Base-by-base conservation (phyloP, 2,888 invertebrate species). In the Crossocerus cetratus region DNA sequence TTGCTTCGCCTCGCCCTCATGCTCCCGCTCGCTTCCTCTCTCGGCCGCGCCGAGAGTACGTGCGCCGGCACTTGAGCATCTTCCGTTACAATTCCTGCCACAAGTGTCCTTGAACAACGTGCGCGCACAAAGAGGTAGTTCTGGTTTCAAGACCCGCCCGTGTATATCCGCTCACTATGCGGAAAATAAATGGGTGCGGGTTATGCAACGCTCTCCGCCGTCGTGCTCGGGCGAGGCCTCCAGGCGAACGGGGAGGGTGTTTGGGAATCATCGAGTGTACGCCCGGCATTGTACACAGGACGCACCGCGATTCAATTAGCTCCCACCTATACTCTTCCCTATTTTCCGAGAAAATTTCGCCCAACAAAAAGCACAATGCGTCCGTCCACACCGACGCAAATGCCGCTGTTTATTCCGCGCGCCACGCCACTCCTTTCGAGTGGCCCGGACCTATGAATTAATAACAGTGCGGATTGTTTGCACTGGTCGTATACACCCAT, bases 11-110 rank as follows among this genome's bases (percentile, higher is more conserved):
- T 1, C 16, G 14, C 8, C 11, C 16, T 16, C 5, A 32, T 32
- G 8, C 32, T 32, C 32, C 8, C 32, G 32, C 32, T 32, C 32
- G 5, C 32, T 32, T 32, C 32, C 11, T 32, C 32, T 32, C 32
- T 32, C 32, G 3, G 32, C 8, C 32, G 3, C 32, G 32, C 32
- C 32, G 32, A 32, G n/a, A n/a, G n/a, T n/a, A n/a, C n/a, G 32
- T 32, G 32, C 32, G 5, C 32, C 32, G 32, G 32, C 32, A 32
- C 32, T 32, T 32, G 8, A 32, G 64, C 49, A n/a, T 67, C 76
- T 75, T 75, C 69, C 66, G 74, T 74, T 67, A 57, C 49, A 18
- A 66, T 75, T 66, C 59, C 42, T 49, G 4, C 62, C 60, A 58
- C 61, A 22, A 11, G 8, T 63, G 63, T 54, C 73, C 72, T 65